These are phyloP conservation scores for Xenentodon cancila DNA, from an alignment of 2,797 vertebrate species.

Conservation along the genomic window DNA sequence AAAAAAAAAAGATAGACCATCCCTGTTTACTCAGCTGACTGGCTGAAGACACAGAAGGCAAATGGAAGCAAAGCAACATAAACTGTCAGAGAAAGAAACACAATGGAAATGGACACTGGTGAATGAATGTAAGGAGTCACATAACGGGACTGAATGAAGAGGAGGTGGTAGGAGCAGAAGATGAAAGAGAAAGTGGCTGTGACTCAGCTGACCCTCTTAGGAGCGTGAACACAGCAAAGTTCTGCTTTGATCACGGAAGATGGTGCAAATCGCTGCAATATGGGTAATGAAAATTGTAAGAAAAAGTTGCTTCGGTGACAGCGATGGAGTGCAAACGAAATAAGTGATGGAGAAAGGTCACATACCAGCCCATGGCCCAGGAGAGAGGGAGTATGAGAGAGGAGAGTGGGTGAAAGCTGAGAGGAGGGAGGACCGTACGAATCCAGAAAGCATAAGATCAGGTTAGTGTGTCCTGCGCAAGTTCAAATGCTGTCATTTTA, in stretches of 20 bases:
- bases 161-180: constrained; percentile 22
- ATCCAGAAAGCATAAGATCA: constrained; percentile 28
- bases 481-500: constrained; percentile 3
- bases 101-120: too few species aligned
- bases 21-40: constrained; percentile 67
- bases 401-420: constrained; percentile 28
- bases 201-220: constrained; percentile 53
- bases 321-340: constrained; percentile 6
- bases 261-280: constrained; percentile 56
- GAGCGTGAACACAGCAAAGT: constrained; percentile 34
- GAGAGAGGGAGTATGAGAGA: constrained; percentile 18
- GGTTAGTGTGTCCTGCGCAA: constrained; percentile 3
- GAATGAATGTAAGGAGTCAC: constrained; percentile 4
- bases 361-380: constrained; percentile 17
- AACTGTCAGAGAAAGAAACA: neutral
- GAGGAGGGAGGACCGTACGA: constrained; percentile 14
- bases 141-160: constrained; percentile 18
- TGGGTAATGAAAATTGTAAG: constrained; percentile 27
- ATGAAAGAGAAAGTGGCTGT: constrained; percentile 52
- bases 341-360: constrained; percentile 45
- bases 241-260: constrained; percentile 57
- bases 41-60: constrained; percentile 6
- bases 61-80: constrained; percentile 12
- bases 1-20: constrained; percentile 38
- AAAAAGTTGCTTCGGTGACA: constrained; percentile 1